phyloP scores from a whole-genome alignment of 2,113 vertebrate genomes.

The Columba janthina region DNA sequence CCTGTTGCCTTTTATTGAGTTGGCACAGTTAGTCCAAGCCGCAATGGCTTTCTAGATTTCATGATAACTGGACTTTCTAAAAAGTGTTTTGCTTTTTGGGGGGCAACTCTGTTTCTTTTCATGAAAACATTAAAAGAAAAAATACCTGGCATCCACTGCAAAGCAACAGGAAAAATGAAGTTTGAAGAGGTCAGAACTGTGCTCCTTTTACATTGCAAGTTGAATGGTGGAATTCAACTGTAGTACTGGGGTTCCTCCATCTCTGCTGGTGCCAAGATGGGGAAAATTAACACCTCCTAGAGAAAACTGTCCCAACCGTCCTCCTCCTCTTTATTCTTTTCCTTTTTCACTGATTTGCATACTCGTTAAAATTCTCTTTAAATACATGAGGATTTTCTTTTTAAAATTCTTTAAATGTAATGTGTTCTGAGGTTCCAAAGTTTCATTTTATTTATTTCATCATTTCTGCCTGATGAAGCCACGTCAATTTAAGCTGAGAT shows the following conservation, averaged over 20 bases:
- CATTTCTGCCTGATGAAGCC: neutral
- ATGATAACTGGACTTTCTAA: neutral
- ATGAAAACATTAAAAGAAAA: neutral
- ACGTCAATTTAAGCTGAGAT: neutral
- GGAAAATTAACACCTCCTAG: neutral
- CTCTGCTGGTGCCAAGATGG: neutral
- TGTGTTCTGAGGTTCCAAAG: neutral
- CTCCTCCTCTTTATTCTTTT: neutral
- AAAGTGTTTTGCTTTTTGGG: neutral
- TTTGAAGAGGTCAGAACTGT: neutral
- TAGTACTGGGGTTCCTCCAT: neutral
- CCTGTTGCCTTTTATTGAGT: constrained; percentile 9
- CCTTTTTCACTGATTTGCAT: neutral
- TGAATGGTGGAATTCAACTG: neutral
- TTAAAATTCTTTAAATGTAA: neutral
- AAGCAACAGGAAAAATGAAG: neutral
- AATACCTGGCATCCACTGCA: neutral
- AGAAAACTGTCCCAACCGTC: neutral
- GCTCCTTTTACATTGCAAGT: neutral
- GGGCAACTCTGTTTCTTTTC: neutral
- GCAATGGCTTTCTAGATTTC: neutral
- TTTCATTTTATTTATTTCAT: neutral
- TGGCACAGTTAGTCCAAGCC: neutral
- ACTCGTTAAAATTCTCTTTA: neutral
- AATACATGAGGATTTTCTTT: neutral